A percentile compares a stretch with the other conserved stretches of the same genome.
These are phyloP conservation scores for Drosophila lacteicornis DNA, from an alignment of 1,140 invertebrate species.

Conservation along the genomic window DNA sequence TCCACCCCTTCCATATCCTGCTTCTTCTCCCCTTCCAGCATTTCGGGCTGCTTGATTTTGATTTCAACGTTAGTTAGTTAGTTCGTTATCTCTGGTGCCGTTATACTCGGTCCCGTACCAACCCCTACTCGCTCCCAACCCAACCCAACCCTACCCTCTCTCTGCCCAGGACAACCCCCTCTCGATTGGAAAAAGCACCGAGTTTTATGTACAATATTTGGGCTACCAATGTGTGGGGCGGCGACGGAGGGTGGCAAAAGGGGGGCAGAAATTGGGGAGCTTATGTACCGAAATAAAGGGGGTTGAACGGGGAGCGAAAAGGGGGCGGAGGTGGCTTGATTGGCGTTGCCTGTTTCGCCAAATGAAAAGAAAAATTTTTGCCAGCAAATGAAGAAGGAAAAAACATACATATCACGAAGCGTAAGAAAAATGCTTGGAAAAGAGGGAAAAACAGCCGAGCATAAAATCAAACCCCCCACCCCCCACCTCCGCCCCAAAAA, in stretches of 20 bases:
- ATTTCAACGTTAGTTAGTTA: constrained; percentile 77
- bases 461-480: constrained; percentile 30
- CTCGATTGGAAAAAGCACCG: constrained; percentile 18
- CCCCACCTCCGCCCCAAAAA: neutral
- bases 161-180: too few relatives aligned
- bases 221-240: constrained; percentile 22
- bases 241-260: neutral
- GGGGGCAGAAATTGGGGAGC: constrained; percentile 23
- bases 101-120: constrained; percentile 15
- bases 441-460: constrained; percentile 30
- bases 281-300: constrained; percentile 40
- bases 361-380: constrained; percentile 73
- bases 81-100: constrained; percentile 67
- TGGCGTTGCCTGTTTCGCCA: constrained; percentile 63
- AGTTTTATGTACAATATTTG: constrained; percentile 67
- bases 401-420: constrained; percentile 24
- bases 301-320: constrained; percentile 4
- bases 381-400: constrained; percentile 70
- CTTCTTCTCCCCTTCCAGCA: neutral
- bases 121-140: constrained; percentile 20
- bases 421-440: constrained; percentile 53
- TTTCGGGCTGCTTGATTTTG: constrained; percentile 56
- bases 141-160: neutral
- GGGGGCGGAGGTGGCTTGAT: constrained; percentile 44
- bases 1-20: neutral